Base-by-base conservation (phyloP, 1,140 invertebrate species). In the Orchesella cincta region DNA sequence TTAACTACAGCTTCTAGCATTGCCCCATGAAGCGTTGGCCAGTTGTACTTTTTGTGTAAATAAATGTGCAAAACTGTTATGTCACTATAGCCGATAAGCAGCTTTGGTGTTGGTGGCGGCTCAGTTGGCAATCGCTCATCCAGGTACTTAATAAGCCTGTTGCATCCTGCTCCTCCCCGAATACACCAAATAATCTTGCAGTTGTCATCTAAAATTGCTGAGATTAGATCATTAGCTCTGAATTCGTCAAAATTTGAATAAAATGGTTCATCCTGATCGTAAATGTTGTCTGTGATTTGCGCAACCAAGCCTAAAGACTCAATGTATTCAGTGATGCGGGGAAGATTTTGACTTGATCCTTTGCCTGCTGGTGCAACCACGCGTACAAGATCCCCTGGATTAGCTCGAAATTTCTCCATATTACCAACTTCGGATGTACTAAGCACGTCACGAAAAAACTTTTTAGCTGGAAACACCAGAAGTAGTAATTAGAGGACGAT, bases 161-260 rank as follows among this genome's bases (percentile, higher is more conserved):
- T 74, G 12, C 52, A 31, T 39, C 78, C 78, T 23, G 74, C 20
- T 36, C 78, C 78, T 16, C 78, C 78, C 5, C 75, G 64, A 64
- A 79, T 79, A 39, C 78, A 79, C 78, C 78, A 79, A 73, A 79
- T 79, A 0, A 76, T 70, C 33, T 51, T 74, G 51, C 70, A 52
- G 14, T 71, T 52, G 1, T 79, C 70, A n/a, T 73, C 46, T n/a
- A 67, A 20, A 20, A 79, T 33, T 3, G 78, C 74, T 1, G 67
- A 73, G 51, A 76, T 76, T 16, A 79, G 62, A 57, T 79, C 78
- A 12, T 16, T 52, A 14, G 78, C 78, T 18, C 78, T 46, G 36
- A 76, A 79, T 23, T 79, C 78, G 35, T 79, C 78, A 16, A 74
- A 72, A 26, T 79, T 79, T 0, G 78, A 76, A 29, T 79, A 79